phyloP scores from a whole-genome alignment of 2,113 vertebrate species.

The Grus americana region DNA sequence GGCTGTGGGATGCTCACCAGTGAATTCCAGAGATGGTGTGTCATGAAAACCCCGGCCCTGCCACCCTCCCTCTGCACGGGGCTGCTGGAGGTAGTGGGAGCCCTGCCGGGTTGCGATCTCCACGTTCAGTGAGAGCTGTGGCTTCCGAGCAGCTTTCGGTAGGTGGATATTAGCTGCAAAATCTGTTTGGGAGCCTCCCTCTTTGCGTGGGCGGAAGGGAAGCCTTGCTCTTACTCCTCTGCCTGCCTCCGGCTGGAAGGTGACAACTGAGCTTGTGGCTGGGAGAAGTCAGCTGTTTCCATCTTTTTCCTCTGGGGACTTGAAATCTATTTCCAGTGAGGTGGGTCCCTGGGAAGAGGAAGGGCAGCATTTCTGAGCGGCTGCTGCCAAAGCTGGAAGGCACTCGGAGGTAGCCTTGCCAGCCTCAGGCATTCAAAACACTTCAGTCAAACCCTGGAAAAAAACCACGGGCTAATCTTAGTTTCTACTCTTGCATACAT shows the following conservation, averaged over 20 bases:
- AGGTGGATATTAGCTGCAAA: background rate
- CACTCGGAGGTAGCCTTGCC: background rate
- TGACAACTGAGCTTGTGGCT: background rate
- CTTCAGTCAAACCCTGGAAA: background rate
- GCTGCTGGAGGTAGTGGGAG: background rate
- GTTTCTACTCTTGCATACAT: background rate
- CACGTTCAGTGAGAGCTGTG: background rate
- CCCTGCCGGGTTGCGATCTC: background rate
- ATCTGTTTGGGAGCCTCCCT: background rate
- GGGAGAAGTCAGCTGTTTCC: conserved; percentile 33
- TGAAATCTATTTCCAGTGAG: conserved; percentile 40
- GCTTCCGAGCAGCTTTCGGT: background rate
- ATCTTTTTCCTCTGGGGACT: conserved; percentile 6
- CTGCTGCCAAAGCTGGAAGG: background rate
- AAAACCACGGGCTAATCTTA: background rate
- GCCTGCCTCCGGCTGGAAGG: background rate
- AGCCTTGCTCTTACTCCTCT: background rate
- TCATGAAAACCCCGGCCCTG: background rate
- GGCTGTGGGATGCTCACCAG: conserved; percentile 1
- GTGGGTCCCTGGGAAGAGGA: conserved; percentile 28
- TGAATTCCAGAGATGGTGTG: conserved; percentile 13
- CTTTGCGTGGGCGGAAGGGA: background rate
- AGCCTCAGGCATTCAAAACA: background rate
- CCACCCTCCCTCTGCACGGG: background rate
- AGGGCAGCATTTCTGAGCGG: background rate